Evolutionary conservation across 2,888 invertebrate genomes (phyloP).

Genomic region (Catocala sponsa): DNA sequence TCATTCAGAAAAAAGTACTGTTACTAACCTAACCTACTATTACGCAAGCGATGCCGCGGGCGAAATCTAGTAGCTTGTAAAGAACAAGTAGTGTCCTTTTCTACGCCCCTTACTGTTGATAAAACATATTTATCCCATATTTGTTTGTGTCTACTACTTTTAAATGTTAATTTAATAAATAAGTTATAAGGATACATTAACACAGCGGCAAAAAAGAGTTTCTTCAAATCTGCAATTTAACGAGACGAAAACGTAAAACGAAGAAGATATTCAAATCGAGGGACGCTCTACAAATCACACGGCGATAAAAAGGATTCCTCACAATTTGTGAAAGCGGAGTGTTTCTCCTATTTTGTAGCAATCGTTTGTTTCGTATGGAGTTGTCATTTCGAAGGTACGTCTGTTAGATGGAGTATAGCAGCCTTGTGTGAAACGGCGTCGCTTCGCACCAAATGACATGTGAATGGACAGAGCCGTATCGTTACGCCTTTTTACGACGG

Average conservation of each 20-base stretch:
- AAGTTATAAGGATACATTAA: constrained; percentile 42
- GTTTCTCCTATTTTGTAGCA: constrained; percentile 24
- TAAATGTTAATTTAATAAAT: constrained; percentile 35
- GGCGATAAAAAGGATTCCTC: constrained; percentile 49
- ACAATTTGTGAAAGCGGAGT: constrained; percentile 46
- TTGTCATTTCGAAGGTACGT: constrained; percentile 18
- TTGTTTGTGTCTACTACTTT: too few relatives aligned
- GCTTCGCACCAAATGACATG: constrained; percentile 27
- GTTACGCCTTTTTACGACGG: constrained; percentile 19
- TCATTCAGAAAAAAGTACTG: too few relatives aligned
- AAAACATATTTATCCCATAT: too few relatives aligned
- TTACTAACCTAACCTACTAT: too few relatives aligned
- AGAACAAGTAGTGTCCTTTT: too few relatives aligned
- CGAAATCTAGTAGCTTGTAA: too few relatives aligned
- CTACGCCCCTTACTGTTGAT: too few relatives aligned
- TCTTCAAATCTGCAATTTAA: constrained; percentile 51
- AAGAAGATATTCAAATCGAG: constrained; percentile 51
- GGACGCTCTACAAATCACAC: constrained; percentile 52
- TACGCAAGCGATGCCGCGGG: too few relatives aligned
- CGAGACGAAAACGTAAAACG: constrained; percentile 40
- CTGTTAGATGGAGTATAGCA: constrained; percentile 9
- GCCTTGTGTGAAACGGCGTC: constrained; percentile 5
- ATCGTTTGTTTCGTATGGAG: constrained; percentile 27
- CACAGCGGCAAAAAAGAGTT: constrained; percentile 14
- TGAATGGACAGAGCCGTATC: constrained; percentile 20